These are phyloP conservation scores for Tetraodon nigroviridis DNA, from an alignment of 2,113 vertebrate genomes.

Conservation along the genomic window DNA sequence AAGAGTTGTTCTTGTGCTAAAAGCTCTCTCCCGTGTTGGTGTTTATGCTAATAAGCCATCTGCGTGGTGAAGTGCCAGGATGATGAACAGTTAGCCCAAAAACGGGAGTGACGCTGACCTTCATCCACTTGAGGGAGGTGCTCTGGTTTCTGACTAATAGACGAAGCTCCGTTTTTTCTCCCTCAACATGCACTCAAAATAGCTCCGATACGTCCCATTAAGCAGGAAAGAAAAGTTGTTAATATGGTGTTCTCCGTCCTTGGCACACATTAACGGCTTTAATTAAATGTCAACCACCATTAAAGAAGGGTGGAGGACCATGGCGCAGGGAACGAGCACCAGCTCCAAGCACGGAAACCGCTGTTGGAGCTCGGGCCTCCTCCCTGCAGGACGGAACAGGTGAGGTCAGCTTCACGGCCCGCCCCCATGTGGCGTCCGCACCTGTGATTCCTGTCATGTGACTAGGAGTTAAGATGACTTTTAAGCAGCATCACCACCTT, in stretches of 20 bases:
- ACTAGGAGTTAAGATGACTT: too few relatives aligned
- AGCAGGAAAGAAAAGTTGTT: slow-evolving; percentile 72
- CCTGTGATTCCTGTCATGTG: too few relatives aligned
- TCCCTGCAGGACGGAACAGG: slow-evolving; percentile 39
- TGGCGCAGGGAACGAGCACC: slow-evolving; percentile 12
- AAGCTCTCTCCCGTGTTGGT: slow-evolving; percentile 55
- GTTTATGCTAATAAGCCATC: slow-evolving; percentile 62
- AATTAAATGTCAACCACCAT: slow-evolving; percentile 72
- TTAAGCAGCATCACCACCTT: slow-evolving; percentile 17
- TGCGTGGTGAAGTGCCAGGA: slow-evolving; percentile 43
- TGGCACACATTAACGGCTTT: slow-evolving; percentile 72
- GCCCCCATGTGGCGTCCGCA: too few relatives aligned
- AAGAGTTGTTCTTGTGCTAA: slow-evolving; percentile 50
- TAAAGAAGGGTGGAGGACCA: slow-evolving; percentile 49
- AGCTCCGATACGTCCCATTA: slow-evolving; percentile 72
- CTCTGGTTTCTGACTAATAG: slow-evolving; percentile 67
- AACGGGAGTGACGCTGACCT: slow-evolving; percentile 62
- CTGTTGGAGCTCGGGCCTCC: slow-evolving; percentile 12
- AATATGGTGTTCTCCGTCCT: slow-evolving; percentile 60
- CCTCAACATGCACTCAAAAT: slow-evolving; percentile 68
- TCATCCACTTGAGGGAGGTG: slow-evolving; percentile 65
- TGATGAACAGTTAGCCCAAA: slow-evolving; percentile 49
- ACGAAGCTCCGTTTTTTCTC: slow-evolving; percentile 55
- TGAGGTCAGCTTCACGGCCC: too few relatives aligned
- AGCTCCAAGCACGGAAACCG: neutral